Conservation (phyloP, 2,113 vertebrate genomes). For the Malaclemys terrapin region DNA sequence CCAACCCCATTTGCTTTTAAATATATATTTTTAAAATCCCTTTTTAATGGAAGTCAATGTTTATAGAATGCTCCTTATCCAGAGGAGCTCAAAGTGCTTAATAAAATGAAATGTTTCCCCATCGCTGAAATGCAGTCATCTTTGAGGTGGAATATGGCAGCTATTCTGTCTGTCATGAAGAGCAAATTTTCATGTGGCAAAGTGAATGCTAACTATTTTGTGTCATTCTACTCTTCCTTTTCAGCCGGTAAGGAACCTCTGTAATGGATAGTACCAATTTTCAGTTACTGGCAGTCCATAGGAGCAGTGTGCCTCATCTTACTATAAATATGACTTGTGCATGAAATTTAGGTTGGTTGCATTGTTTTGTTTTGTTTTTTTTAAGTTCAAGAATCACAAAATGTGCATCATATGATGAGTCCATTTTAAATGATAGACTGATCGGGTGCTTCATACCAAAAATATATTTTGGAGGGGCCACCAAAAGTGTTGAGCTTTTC, state of each 20-base stretch:
- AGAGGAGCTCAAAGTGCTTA: background rate
- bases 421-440: background rate
- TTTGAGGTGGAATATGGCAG: slow-evolving; percentile 1
- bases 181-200: background rate
- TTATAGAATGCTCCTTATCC: background rate
- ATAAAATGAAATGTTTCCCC: background rate
- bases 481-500: background rate
- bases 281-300: background rate
- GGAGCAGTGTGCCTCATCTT: background rate
- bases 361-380: background rate
- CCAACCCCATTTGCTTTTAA: background rate
- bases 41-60: background rate
- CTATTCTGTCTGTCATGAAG: background rate
- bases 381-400: background rate
- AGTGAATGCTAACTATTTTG: background rate
- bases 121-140: background rate
- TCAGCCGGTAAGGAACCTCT: background rate
- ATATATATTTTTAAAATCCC: background rate
- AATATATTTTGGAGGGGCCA: background rate
- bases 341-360: background rate
- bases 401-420: slow-evolving; percentile 4
- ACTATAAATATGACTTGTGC: background rate
- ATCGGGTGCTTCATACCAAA: background rate
- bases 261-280: background rate
- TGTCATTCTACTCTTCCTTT: background rate